Conservation (phyloP, 2,113 vertebrate species). For the Sigmodon hispidus region DNA sequence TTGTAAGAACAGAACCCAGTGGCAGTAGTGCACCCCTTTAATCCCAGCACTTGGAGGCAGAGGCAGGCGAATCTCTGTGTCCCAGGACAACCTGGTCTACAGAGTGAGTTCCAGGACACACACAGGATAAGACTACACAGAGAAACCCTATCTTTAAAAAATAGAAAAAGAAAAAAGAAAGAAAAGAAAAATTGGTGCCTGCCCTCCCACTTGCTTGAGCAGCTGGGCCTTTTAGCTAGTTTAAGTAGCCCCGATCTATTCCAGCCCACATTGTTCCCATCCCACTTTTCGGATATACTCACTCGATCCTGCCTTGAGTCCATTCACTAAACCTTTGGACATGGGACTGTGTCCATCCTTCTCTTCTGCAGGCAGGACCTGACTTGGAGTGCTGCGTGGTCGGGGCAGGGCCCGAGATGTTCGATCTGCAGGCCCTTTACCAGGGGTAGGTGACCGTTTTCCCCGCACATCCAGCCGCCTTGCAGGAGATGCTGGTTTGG, state of each 20-base stretch:
- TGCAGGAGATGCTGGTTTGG: conserved; percentile 93
- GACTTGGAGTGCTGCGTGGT: conserved; percentile 85
- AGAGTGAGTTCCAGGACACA: not conserved
- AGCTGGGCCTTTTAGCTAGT: not conserved
- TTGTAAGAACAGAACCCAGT: not conserved
- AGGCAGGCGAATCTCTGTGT: not conserved
- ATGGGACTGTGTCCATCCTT: conserved; percentile 89
- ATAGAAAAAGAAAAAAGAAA: not conserved
- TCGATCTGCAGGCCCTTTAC: conserved; percentile 89
- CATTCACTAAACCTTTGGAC: conserved; percentile 90
- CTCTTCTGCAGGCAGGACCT: conserved; percentile 87
- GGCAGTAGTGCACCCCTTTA: not conserved
- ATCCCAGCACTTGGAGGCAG: too few relatives aligned
- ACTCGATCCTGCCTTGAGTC: conserved; percentile 91
- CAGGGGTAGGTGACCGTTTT: conserved; percentile 92
- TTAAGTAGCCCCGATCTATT: not conserved
- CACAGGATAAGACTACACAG: too few relatives aligned
- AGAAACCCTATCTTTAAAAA: not conserved
- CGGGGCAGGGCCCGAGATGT: conserved; percentile 87
- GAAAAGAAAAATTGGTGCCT: not conserved
- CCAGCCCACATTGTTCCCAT: not conserved
- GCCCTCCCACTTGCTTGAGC: not conserved
- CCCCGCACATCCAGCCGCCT: conserved; percentile 90
- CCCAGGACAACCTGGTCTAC: not conserved
- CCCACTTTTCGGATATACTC: conserved; percentile 72